Evolutionary conservation across 2,888 invertebrate species (phyloP).

Genomic region (Chrysolina oricalcia): DNA sequence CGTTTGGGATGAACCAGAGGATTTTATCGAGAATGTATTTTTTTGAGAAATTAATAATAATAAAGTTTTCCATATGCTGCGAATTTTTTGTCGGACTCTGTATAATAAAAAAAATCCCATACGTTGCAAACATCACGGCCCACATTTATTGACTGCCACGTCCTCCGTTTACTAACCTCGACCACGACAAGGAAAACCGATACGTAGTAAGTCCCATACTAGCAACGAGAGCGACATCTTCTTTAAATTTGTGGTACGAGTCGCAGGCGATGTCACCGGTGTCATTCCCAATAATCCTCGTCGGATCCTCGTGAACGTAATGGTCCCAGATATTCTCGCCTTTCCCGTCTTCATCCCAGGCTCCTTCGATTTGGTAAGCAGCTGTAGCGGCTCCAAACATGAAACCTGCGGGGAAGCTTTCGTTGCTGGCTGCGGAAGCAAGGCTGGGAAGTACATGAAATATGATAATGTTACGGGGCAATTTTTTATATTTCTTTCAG

Average conservation of each 20-base stretch:
- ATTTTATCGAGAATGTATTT: too few relatives aligned
- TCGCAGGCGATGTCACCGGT: slow-evolving; percentile 80
- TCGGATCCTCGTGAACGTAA: slow-evolving; percentile 34
- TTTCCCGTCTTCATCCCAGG: slow-evolving; percentile 73
- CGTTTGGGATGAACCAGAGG: too few relatives aligned
- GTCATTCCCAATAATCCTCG: slow-evolving; percentile 49
- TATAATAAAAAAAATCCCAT: too few relatives aligned
- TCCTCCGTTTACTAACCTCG: slow-evolving; percentile 67
- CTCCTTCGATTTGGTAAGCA: slow-evolving; percentile 69
- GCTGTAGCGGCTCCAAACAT: slow-evolving; percentile 66
- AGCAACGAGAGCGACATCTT: slow-evolving; percentile 76
- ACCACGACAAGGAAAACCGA: slow-evolving; percentile 66
- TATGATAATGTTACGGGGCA: too few relatives aligned
- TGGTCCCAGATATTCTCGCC: slow-evolving; percentile 67
- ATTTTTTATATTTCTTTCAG: too few relatives aligned
- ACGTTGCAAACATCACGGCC: too few relatives aligned
- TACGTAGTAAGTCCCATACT: slow-evolving; percentile 75
- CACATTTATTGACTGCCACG: slow-evolving; percentile 70
- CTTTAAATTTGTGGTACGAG: slow-evolving; percentile 78
- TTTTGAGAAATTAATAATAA: too few relatives aligned
- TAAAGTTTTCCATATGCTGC: too few relatives aligned
- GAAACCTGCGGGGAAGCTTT: slow-evolving; percentile 68
- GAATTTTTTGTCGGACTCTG: too few relatives aligned
- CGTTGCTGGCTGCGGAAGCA: slow-evolving; percentile 63
- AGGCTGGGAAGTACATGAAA: not conserved